A percentile compares a stretch with the other conserved stretches of the same genome.
Evolutionary conservation across 2,888 invertebrate species (phyloP).

Genomic region (Acrobasis repandana): DNA sequence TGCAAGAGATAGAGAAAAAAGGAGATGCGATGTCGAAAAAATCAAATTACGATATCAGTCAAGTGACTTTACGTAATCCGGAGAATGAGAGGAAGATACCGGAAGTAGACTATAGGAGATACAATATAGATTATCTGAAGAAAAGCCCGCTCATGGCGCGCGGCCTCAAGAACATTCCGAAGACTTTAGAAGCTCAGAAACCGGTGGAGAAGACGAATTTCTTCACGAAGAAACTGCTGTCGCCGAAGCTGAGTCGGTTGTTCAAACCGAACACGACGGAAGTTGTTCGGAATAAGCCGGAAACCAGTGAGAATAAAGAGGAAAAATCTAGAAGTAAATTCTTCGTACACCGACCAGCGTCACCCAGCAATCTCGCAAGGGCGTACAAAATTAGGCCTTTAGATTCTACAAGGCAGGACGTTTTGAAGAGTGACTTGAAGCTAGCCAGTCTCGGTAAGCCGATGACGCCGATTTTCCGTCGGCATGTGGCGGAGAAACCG

Average conservation of each 20-base stretch:
- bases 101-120: slow-evolving; percentile 54
- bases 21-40: slow-evolving; percentile 54
- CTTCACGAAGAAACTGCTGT: slow-evolving; percentile 67
- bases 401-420: slow-evolving; percentile 42
- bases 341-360: slow-evolving; percentile 65
- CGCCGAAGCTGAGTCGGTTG: slow-evolving; percentile 70
- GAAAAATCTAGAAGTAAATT: slow-evolving; percentile 72
- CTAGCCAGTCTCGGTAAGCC: slow-evolving; percentile 72
- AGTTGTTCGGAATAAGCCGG: slow-evolving; percentile 47
- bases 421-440: slow-evolving; percentile 67
- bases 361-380: slow-evolving; percentile 50
- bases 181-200: slow-evolving; percentile 45
- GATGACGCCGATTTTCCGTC: slow-evolving; percentile 74
- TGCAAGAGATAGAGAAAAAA: slow-evolving; percentile 51
- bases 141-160: slow-evolving; percentile 52
- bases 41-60: slow-evolving; percentile 60
- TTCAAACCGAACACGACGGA: slow-evolving; percentile 65
- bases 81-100: slow-evolving; percentile 51
- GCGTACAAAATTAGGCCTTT: slow-evolving; percentile 61
- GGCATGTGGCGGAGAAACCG: slow-evolving; percentile 57
- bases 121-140: slow-evolving; percentile 57
- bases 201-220: slow-evolving; percentile 57
- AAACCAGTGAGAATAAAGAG: slow-evolving; percentile 46
- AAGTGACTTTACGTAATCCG: slow-evolving; percentile 49
- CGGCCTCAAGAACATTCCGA: slow-evolving; percentile 55